A percentile compares a stretch with the other conserved stretches of the same genome.
These are phyloP conservation scores for Rhizoglyphus robini DNA, from an alignment of 1,140 invertebrate species.

Conservation along the genomic window DNA sequence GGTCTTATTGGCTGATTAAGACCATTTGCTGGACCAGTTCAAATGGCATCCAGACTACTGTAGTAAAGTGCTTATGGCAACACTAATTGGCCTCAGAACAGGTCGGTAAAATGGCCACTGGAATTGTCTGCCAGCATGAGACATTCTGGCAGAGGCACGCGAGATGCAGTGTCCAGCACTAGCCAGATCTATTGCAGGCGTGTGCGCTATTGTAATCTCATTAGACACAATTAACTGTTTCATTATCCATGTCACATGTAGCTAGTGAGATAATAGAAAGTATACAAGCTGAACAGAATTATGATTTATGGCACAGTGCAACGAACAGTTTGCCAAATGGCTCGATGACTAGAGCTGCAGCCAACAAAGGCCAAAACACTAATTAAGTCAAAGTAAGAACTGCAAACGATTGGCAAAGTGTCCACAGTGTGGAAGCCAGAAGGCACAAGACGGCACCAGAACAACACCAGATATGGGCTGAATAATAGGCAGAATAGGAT, in stretches of 20 bases:
- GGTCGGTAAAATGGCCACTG: too few relatives aligned
- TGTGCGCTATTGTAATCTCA: neutral
- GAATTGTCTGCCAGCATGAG: neutral
- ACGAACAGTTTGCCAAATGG: neutral
- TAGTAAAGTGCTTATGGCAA: neutral
- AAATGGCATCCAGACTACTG: neutral
- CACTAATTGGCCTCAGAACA: neutral
- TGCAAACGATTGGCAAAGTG: neutral
- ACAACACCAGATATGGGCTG: too few relatives aligned
- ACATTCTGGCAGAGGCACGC: neutral
- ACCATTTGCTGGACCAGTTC: too few relatives aligned
- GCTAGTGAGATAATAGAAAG: neutral
- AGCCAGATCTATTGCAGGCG: neutral
- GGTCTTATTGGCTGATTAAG: too few relatives aligned
- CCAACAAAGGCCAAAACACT: neutral
- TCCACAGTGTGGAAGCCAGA: too few relatives aligned
- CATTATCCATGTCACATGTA: neutral
- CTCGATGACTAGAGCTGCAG: neutral
- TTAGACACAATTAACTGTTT: slow-evolving; percentile 9
- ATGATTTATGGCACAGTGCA: neutral
- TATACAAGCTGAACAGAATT: neutral
- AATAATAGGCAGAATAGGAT: too few relatives aligned
- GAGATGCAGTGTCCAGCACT: neutral
- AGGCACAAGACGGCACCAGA: too few relatives aligned
- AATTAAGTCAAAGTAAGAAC: neutral